Evolutionary conservation across 2,888 invertebrate genomes (phyloP).

Genomic region (Drosophila putrida): DNA sequence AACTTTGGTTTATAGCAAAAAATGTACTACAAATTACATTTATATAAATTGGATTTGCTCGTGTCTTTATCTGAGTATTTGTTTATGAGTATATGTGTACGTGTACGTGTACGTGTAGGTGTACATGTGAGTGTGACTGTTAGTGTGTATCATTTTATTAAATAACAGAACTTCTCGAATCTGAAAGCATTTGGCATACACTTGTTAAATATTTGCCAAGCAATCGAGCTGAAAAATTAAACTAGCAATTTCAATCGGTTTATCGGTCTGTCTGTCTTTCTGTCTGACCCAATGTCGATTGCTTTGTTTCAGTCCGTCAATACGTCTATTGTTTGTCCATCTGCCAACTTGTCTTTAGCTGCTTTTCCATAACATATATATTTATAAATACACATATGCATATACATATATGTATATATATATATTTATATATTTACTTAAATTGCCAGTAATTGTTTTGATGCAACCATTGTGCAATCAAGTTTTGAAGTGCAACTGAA

Average conservation of each 20-base stretch:
- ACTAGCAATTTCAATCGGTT: constrained; percentile 69
- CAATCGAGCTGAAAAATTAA: constrained; percentile 75
- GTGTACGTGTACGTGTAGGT: constrained; percentile 6
- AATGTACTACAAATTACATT: constrained; percentile 63
- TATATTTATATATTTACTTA: constrained; percentile 18
- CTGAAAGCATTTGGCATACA: constrained; percentile 58
- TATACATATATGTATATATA: constrained; percentile 7
- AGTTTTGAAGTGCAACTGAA: constrained; percentile 31
- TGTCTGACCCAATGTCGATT: constrained; percentile 18
- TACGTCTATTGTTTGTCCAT: constrained; percentile 20
- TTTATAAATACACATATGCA: constrained; percentile 8
- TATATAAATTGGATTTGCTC: constrained; percentile 62
- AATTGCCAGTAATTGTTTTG: constrained; percentile 46
- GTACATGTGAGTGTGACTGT: constrained; percentile 21
- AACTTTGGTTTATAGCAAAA: constrained; percentile 63
- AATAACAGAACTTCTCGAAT: constrained; percentile 61
- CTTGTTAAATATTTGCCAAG: constrained; percentile 72
- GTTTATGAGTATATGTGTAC: constrained; percentile 6
- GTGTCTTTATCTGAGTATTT: constrained; percentile 29
- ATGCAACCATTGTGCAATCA: constrained; percentile 41
- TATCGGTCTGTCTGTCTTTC: constrained; percentile 49
- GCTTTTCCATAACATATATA: constrained; percentile 2
- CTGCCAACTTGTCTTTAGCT: constrained; percentile 15
- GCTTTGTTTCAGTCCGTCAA: constrained; percentile 29
- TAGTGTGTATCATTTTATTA: constrained; percentile 48